Evolutionary conservation across 2,113 vertebrate genomes (phyloP).

Genomic region (Ochotona princeps): DNA sequence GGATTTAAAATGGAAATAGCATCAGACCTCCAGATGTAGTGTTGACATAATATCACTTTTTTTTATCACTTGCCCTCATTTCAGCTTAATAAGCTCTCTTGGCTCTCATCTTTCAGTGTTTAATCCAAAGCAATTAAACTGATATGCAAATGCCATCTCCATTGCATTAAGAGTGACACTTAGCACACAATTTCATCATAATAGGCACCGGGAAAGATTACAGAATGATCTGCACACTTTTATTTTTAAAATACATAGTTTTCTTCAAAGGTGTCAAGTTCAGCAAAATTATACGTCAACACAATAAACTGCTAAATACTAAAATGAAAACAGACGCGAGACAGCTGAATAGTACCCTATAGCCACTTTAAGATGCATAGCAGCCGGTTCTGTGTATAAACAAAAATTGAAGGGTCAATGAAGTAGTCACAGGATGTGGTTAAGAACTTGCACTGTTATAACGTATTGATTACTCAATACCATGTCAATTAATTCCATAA

Average conservation of each 20-base stretch:
- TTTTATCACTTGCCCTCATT: constrained; percentile 88
- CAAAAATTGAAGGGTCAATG: no score
- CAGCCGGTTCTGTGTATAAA: no score
- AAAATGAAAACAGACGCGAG: no score
- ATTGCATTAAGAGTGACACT: constrained; percentile 81
- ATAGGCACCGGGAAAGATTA: constrained; percentile 76
- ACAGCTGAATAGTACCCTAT: no score
- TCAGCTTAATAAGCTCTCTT: constrained; percentile 89
- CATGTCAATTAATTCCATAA: no score
- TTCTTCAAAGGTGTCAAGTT: not conserved
- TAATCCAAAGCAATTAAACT: constrained; percentile 87
- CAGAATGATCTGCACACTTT: constrained; percentile 68
- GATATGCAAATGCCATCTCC: constrained; percentile 86
- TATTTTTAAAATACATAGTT: constrained; percentile 54
- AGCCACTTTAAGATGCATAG: no score
- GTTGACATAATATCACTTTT: constrained; percentile 82
- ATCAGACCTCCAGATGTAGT: constrained; percentile 75
- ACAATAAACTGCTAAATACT: no score
- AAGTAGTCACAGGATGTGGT: no score
- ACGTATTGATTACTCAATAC: no score
- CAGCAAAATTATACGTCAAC: no score
- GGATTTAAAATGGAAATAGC: constrained; percentile 67
- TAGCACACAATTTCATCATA: constrained; percentile 82
- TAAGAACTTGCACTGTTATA: no score
- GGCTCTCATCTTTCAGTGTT: constrained; percentile 87